Conservation (phyloP, 1,140 invertebrate species). For the Drosophila tsacasi region DNA sequence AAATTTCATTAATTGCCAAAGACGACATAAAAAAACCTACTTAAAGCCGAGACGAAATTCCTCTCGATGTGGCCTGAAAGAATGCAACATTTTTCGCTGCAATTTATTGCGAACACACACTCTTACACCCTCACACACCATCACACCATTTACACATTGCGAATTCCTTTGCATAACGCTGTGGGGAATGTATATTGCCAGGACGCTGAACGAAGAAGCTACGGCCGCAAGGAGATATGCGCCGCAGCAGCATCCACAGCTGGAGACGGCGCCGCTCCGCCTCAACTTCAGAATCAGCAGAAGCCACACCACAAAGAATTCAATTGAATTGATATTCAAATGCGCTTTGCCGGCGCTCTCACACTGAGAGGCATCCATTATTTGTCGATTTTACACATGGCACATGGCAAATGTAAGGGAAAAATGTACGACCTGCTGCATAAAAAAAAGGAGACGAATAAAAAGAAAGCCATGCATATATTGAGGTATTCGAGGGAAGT, state of each 20-base stretch:
- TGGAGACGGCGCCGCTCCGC: constrained; percentile 26
- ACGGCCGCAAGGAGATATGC: constrained; percentile 69
- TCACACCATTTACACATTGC: constrained; percentile 55
- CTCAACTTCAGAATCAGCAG: constrained; percentile 34
- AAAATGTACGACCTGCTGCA: constrained; percentile 17
- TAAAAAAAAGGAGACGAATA: neutral
- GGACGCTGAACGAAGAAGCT: constrained; percentile 44
- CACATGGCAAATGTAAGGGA: constrained; percentile 41
- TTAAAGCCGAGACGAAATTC: constrained; percentile 32
- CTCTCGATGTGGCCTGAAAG: constrained; percentile 42
- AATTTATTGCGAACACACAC: constrained; percentile 46
- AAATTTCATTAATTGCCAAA: constrained; percentile 49
- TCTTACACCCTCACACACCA: neutral
- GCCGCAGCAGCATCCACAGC: constrained; percentile 39
- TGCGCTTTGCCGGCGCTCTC: constrained; percentile 70
- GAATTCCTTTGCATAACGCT: constrained; percentile 76
- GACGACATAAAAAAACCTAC: neutral
- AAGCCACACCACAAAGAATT: constrained; percentile 75
- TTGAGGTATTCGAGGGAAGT: constrained; percentile 27
- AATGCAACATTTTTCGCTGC: constrained; percentile 55
- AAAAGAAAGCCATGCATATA: constrained; percentile 18
- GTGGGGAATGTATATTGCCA: constrained; percentile 76
- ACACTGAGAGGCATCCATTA: constrained; percentile 64
- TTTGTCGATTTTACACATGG: constrained; percentile 76
- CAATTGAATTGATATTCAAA: constrained; percentile 85